Evolutionary conservation across 2,113 vertebrate genomes (phyloP).

Genomic region (Typhlomys cinereus): DNA sequence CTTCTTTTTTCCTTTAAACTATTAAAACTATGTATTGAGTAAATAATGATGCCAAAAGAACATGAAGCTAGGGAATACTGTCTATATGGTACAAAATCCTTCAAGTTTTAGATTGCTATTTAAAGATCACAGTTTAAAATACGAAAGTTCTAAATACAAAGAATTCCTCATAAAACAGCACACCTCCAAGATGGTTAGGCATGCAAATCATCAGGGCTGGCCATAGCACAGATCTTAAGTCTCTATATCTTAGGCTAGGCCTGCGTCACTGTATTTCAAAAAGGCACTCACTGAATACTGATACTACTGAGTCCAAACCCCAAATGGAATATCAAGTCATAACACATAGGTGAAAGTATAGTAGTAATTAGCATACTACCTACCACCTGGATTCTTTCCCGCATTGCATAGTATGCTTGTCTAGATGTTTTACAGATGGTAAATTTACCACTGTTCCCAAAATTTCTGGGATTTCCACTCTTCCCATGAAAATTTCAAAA

Average conservation of each 20-base stretch:
- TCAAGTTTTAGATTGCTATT: not conserved
- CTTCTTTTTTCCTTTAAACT: not conserved
- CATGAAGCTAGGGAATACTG: not conserved
- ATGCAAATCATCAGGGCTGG: not conserved
- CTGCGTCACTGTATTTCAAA: not conserved
- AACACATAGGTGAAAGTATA: not conserved
- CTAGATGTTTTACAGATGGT: not conserved
- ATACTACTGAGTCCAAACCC: not conserved
- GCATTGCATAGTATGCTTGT: not conserved
- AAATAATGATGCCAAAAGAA: constrained; percentile 25
- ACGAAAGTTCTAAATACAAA: not conserved
- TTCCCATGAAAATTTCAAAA: constrained; percentile 10
- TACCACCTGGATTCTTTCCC: not conserved
- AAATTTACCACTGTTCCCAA: not conserved
- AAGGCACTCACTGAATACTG: not conserved
- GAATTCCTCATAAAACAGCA: not conserved
- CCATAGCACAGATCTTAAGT: not conserved
- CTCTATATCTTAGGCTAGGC: not conserved
- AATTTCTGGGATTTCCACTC: not conserved
- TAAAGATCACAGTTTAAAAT: constrained; percentile 24
- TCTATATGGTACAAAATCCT: not conserved
- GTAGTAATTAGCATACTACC: not conserved
- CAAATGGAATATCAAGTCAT: not conserved
- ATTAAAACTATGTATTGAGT: constrained; percentile 24
- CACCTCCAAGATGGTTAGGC: not conserved